Conservation (phyloP, 2,113 vertebrate species). For the Nycticebus coucang region DNA sequence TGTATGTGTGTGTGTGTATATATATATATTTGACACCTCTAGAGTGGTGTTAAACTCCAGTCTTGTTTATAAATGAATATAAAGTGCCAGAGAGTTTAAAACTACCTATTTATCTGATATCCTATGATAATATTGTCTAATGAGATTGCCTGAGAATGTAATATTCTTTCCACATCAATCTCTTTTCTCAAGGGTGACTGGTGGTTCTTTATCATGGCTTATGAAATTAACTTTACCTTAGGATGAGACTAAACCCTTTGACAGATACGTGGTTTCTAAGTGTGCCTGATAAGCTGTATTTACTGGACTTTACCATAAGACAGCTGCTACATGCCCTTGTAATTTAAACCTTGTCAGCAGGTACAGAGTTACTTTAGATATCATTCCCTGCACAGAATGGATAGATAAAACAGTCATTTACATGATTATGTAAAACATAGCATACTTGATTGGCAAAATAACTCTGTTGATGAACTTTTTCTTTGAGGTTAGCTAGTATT, state of each 20-base stretch:
- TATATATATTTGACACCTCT: neutral
- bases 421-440: conserved; percentile 70
- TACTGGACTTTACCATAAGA: conserved; percentile 55
- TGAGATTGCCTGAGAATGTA: conserved; percentile 47
- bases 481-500: conserved; percentile 64
- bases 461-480: conserved; percentile 65
- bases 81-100: conserved; percentile 29
- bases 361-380: conserved; percentile 61
- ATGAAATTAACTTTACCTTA: conserved; percentile 48
- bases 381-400: conserved; percentile 44
- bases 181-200: neutral
- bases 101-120: conserved; percentile 27
- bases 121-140: neutral
- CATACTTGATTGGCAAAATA: conserved; percentile 72
- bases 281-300: neutral
- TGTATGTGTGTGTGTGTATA: neutral
- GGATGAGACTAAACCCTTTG: conserved; percentile 23
- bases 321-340: conserved; percentile 35
- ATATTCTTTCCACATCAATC: conserved; percentile 15
- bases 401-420: conserved; percentile 66
- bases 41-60: neutral
- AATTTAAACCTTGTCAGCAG: conserved; percentile 54
- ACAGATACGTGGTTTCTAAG: neutral
- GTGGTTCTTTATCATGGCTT: neutral
- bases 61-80: neutral